phyloP scores from a whole-genome alignment of 92 coral and sea anemone genomes.

The Parazoanthus swiftii region DNA sequence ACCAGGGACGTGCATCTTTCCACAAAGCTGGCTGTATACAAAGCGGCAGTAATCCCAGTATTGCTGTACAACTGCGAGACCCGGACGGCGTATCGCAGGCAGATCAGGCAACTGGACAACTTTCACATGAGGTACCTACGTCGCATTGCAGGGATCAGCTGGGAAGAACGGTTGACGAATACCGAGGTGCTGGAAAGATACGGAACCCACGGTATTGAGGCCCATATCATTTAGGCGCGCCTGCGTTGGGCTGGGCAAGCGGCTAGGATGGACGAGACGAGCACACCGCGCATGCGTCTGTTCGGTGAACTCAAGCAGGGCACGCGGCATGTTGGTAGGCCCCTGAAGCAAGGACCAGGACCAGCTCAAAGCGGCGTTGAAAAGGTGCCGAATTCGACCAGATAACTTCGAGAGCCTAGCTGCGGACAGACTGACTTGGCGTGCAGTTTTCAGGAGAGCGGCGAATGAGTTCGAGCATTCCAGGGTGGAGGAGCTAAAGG shows the following conservation, averaged over 20 bases:
- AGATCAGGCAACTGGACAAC: constrained; percentile 25
- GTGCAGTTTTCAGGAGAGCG: constrained; percentile 7
- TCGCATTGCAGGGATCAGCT: constrained; percentile 31
- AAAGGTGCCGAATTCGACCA: constrained; percentile 21
- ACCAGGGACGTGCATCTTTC: constrained; percentile 36
- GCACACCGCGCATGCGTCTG: constrained; percentile 1
- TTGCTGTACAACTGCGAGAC: constrained; percentile 45
- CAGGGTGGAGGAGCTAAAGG: not conserved
- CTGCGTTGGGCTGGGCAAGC: constrained; percentile 19
- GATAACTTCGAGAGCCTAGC: constrained; percentile 11
- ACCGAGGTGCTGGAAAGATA: not conserved
- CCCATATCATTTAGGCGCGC: constrained; percentile 9
- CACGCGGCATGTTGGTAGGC: not conserved
- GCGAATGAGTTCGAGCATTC: not conserved
- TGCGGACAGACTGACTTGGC: constrained; percentile 9
- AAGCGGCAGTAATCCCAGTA: constrained; percentile 40
- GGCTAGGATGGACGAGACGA: constrained; percentile 7
- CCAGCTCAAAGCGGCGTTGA: constrained; percentile 20
- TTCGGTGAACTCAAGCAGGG: not conserved
- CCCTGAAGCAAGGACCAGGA: not conserved
- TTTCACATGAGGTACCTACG: constrained; percentile 35
- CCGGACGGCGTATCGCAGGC: constrained; percentile 16
- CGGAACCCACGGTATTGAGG: not conserved
- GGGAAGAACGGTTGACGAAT: constrained; percentile 12
- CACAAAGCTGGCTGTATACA: constrained; percentile 34